Evolutionary conservation across 2,888 invertebrate species (phyloP), one percentile per base, ranked within the genome.

Genomic region (Taphrorychus bicolor): DNA sequence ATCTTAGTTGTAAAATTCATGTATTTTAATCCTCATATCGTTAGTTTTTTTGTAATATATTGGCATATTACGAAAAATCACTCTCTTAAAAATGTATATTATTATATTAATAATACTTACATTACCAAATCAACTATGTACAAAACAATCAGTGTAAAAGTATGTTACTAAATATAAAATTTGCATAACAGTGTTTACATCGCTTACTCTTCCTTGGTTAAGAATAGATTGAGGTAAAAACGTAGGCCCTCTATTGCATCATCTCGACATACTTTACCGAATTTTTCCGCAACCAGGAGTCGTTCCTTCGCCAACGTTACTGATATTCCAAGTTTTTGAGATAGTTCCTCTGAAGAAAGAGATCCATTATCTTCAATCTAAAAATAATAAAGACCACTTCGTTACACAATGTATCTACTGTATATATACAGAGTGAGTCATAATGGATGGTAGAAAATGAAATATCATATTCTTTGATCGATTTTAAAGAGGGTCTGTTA

Each of bases 231-330:
- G 0, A 95, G 93, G 84, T 94, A 99, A 83, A 98, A 99, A 66
- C 93, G 87, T 42, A 99, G 84, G 5, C 98, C 98, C 84, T 98
- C 96, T 63, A 97, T 92, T 0, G 95, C 92, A 80, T 98, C 98
- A 83, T 99, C 99, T 63, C 98, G 87, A 79, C 98, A 98, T 2
- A 95, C 89, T 76, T 89, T 86, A 0, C 97, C 98, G 74, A 88
- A 85, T 70, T 90, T 89, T 82, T 99, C 99, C 0, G 97, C 90
- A 2, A 93, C 90, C 66, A 93, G 84, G 24, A 99, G 85, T 59
- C 95, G 88, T 83, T 98, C 97, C 73, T 93, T 93, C 0, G 98
- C 95, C 66, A 98, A 83, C 41, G 97, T 85, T 42, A 98, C 87
- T 11, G 98, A 94, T 48, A 98, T 90, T 54, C 94, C 93, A 51